Evolutionary conservation across 2,113 vertebrate species (phyloP), one percentile per base, ranked within the genome.

Genomic region (Paraplagusia blochii): DNA sequence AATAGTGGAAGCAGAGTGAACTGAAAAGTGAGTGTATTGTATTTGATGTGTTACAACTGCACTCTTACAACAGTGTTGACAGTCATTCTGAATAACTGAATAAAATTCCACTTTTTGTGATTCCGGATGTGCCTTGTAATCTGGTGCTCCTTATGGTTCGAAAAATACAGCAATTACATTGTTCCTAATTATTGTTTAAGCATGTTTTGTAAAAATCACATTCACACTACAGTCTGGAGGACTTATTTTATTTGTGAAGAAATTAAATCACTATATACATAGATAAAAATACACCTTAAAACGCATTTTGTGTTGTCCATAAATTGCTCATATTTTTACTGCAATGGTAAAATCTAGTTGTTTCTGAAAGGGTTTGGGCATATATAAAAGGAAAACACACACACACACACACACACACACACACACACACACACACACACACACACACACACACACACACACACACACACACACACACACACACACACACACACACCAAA

Each of bases 241-340:
- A 48, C n/a, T n/a, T n/a, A n/a, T n/a, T n/a, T 79, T 53, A 51
- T 69, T 74, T 64, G 16, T 58, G 49, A 45, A 42, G 45, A 45
- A 46, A 14, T 13, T 44, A 59, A 62, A 50, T n/a, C 9, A 50
- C 10, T 15, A 50, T 9, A 34, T 15, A 34, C n/a, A 34, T 34
- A 50, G 34, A 34, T 34, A 55, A 46, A 50, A 58, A 40, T 29
- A 44, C 45, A 29, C 7, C 54, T 33, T 44, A 63, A 77, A 44
- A 60, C 51, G 74, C 52, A 66, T 63, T 52, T 75, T 61, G 44
- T 68, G 74, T 65, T 69, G 55, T 50, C 64, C 63, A 43, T 58
- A 82, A 79, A 83, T 70, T 74, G 65, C 42, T 59, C 36, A 49
- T 62, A 71, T 82, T 76, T 74, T 76, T 51, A 59, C 49, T 50